Evolutionary conservation across 30 jellyfish, hydroid and myxozoan species (phyloP), one percentile per base, ranked within the genome.

Genomic region (Chrysaora quinquecirrha): DNA sequence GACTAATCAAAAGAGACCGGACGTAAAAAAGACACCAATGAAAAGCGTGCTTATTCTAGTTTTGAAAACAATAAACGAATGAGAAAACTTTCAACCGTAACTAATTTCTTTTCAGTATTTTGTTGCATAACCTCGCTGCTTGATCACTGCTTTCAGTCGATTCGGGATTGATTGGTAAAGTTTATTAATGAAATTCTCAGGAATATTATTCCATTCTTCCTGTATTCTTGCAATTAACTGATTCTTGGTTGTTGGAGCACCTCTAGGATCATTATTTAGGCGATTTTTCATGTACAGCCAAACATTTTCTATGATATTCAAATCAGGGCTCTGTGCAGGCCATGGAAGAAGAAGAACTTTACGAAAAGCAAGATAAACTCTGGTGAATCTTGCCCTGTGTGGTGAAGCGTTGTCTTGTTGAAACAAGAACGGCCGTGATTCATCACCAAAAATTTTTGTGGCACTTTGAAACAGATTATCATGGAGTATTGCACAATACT

Each of bases 321-420:
- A n/a, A n/a, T n/a, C n/a, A n/a, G n/a, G n/a, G n/a, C n/a, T n/a
- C n/a, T n/a, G n/a, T 75, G 64, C 49, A 32, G 52, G 27, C 73
- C 78, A 75, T 16, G 33, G 76, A 48, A 75, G 87, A 48, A 35
- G 76, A 75, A 20, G 49, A 46, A 75, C 54, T 19, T 12, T 77
- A 70, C 54, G 34, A 24, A 34, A 63, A 33, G 49, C 0, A 3
- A 0, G 10, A 32, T 0, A 75, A 31, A 34, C 34, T 75, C 18
- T 71, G 67, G 76, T 29, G 16, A 27, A 21, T 31, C 18, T 54
- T 34, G 87, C 87, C 32, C 65, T n/a, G 25, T 75, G 63, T 29
- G 76, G 63, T 30, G 78, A 63, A 27, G 77, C 87, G 33, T 54
- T 24, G 52, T 75, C 78, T 75, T 75, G 78, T 28, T 75, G 76